phyloP scores from a whole-genome alignment of 2,888 invertebrate genomes.

The Oscheius sp. region DNA sequence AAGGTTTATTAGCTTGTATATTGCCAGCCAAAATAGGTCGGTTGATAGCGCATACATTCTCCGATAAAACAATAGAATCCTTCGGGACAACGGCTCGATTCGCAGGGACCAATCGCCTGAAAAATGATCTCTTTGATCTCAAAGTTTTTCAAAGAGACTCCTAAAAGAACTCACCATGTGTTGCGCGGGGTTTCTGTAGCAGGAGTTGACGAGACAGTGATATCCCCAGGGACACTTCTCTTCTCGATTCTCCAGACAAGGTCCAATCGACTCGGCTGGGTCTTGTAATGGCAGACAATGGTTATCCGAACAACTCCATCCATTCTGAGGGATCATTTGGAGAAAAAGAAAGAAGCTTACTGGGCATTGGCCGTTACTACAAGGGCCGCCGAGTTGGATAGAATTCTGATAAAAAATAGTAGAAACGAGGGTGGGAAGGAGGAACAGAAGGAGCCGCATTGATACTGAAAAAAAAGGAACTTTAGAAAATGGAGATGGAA shows the following conservation, averaged over 20 bases:
- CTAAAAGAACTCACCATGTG: background rate
- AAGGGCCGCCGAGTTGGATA: background rate
- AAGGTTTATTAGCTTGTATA: too few relatives aligned
- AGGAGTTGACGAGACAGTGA: background rate
- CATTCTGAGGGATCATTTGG: background rate
- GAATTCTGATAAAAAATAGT: background rate
- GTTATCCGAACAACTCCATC: background rate
- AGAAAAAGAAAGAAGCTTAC: background rate
- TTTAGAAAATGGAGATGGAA: slow-evolving; percentile 35
- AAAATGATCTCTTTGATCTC: too few relatives aligned
- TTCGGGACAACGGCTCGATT: background rate
- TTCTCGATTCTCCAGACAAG: background rate
- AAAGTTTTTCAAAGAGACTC: too few relatives aligned
- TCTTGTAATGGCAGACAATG: background rate
- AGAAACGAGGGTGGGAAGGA: background rate
- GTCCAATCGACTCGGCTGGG: background rate
- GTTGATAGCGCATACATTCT: too few relatives aligned
- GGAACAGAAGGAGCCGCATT: background rate
- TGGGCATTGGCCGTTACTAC: background rate
- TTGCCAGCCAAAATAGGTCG: too few relatives aligned
- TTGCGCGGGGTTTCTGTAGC: background rate
- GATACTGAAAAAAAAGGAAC: background rate
- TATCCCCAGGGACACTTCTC: background rate
- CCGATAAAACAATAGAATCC: background rate
- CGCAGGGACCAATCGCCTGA: background rate